Percentiles rank a stretch among this genome's conserved stretches.
Conservation (phyloP, 2,888 invertebrate genomes). For the Agonopterix alstromeriana region DNA sequence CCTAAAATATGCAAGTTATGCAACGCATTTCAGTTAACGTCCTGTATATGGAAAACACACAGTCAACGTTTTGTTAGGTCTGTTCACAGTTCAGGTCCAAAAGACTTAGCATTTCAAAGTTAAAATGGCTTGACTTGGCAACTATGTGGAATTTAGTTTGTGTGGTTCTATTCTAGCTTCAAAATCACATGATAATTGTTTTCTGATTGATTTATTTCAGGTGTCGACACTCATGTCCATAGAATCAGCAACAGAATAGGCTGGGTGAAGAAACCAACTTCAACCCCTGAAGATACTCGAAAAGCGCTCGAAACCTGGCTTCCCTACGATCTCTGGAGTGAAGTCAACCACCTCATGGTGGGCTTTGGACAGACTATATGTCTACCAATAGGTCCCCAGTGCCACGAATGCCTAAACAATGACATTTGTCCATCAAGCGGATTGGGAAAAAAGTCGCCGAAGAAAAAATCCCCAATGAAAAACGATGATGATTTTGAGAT, state of each 20-base stretch:
- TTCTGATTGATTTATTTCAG: slow-evolving; percentile 43
- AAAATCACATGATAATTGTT: too few species aligned
- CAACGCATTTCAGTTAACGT: too few species aligned
- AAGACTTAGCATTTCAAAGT: too few species aligned
- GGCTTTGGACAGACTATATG: slow-evolving; percentile 99
- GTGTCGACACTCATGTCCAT: slow-evolving; percentile 98
- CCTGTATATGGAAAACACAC: too few species aligned
- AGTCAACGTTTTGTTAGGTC: too few species aligned
- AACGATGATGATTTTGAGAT: slow-evolving; percentile 13
- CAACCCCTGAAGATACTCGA: slow-evolving; percentile 93
- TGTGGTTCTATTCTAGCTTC: too few species aligned
- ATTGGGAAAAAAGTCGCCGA: slow-evolving; percentile 49
- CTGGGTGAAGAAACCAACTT: slow-evolving; percentile 86
- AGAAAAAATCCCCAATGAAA: slow-evolving; percentile 42
- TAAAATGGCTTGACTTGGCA: too few species aligned
- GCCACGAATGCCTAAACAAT: slow-evolving; percentile 88
- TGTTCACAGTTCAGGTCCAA: too few species aligned
- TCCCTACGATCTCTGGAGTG: slow-evolving; percentile 89
- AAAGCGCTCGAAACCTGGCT: slow-evolving; percentile 91
- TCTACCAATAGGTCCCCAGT: slow-evolving; percentile 87
- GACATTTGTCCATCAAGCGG: slow-evolving; percentile 85
- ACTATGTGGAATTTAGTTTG: too few species aligned
- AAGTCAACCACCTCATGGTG: slow-evolving; percentile 93
- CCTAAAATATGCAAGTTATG: too few species aligned
- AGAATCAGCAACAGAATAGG: slow-evolving; percentile 93